phyloP scores from a whole-genome alignment of 1,140 invertebrate species.

The Cephus cinctus region DNA sequence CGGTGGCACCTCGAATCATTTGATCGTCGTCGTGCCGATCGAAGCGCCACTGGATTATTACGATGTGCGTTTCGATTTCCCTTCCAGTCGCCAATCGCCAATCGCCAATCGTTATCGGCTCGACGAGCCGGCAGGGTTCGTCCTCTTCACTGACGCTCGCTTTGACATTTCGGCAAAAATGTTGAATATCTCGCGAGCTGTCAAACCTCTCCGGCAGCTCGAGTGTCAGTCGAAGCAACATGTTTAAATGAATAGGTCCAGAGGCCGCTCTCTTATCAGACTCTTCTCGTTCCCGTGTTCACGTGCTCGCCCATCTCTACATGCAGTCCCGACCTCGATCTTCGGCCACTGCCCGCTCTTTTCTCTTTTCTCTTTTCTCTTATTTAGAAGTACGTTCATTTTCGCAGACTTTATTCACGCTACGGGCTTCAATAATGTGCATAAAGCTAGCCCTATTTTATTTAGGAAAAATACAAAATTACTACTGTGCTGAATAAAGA shows the following conservation, averaged over 20 bases:
- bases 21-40: not conserved
- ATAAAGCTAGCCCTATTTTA: too few relatives aligned
- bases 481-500: too few relatives aligned
- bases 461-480: too few relatives aligned
- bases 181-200: not conserved
- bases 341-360: not conserved
- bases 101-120: slow-evolving; percentile 15
- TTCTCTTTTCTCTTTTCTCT: not conserved
- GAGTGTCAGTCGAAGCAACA: slow-evolving; percentile 34
- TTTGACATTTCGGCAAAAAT: too few relatives aligned
- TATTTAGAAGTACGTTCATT: not conserved
- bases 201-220: not conserved
- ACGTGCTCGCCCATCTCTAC: too few relatives aligned
- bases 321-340: not conserved
- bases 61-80: not conserved
- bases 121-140: slow-evolving; percentile 3
- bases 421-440: not conserved
- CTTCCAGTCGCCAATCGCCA: not conserved
- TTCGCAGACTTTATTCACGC: not conserved
- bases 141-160: too few relatives aligned
- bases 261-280: slow-evolving; percentile 19
- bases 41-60: not conserved
- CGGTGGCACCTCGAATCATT: slow-evolving; percentile 16
- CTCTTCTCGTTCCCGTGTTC: too few relatives aligned
- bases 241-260: slow-evolving; percentile 37